Evolutionary conservation across 2,113 vertebrate species (phyloP).

Genomic region (Oreochromis tanganicae): DNA sequence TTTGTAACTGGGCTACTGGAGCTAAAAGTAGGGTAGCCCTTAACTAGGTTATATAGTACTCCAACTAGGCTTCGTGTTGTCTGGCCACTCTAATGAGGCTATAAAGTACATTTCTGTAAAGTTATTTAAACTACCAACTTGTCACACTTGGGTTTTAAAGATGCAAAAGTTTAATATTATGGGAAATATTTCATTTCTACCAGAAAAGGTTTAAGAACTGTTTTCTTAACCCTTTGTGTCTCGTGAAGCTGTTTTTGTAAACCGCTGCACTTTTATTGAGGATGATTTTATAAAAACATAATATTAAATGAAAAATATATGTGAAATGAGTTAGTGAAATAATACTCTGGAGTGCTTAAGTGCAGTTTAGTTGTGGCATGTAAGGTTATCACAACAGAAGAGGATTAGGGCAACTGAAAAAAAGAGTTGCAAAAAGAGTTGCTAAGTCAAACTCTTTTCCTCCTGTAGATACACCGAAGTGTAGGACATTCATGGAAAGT

Average conservation of each 20-base stretch:
- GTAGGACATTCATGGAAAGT: not conserved
- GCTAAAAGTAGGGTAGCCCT: slow-evolving; percentile 60
- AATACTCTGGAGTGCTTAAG: not conserved
- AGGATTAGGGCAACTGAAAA: not conserved
- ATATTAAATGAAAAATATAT: not conserved
- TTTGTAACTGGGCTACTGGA: slow-evolving; percentile 62
- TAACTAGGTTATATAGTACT: slow-evolving; percentile 51
- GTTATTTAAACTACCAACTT: not conserved
- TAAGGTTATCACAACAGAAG: not conserved
- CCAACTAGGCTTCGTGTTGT: slow-evolving; percentile 10
- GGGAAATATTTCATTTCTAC: not conserved
- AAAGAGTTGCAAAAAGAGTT: not conserved
- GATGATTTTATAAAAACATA: not conserved
- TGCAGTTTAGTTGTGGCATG: not conserved
- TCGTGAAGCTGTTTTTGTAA: not conserved
- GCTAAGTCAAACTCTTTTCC: not conserved
- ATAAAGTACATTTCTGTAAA: slow-evolving; percentile 3
- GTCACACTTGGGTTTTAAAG: not conserved
- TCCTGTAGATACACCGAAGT: not conserved
- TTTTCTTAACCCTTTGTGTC: not conserved
- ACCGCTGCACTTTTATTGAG: not conserved
- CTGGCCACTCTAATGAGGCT: slow-evolving; percentile 40
- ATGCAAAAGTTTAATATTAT: not conserved
- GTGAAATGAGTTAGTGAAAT: not conserved
- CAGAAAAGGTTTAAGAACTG: not conserved